Base-by-base conservation (phyloP, 2,113 vertebrate species). In the Pygoscelis antarcticus region DNA sequence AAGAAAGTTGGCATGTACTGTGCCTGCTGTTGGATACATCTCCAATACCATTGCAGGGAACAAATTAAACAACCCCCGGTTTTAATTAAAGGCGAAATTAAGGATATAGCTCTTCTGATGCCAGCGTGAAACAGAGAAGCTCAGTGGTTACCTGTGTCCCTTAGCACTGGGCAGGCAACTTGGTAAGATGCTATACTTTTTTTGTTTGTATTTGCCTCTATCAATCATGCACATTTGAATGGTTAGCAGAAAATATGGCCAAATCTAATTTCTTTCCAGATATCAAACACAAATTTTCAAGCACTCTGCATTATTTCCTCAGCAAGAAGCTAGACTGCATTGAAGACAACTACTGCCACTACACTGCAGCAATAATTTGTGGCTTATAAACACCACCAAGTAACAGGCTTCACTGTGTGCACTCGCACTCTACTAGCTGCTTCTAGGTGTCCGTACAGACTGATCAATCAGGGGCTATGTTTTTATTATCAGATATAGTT, bases 221-320 rank as follows among this genome's bases (percentile, higher is more conserved):
- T 30, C 60, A 21, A 4, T 40, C 88, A 72, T 4, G 26, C 66
- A 5, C 2, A 27, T 7, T 38, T 22, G 0, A n/a, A 55, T 0
- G 3, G 32, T 1, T 21, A 47, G 58, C 18, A 74, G 44, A 34
- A 77, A 70, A 51, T 2, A 12, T 0, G 4, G 57, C 19, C 30
- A 70, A 65, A 44, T 3, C 49, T 17, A 1, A 47, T 38, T 74
- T 49, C 65, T 51, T 32, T 21, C 57, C 36, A 65, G 81, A 29
- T 20, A 51, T 11, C 52, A 25, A 36, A 47, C 14, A 61, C 58
- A 26, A 36, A 36, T 40, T 64, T 11, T 26, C 40, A 44, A 57
- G 78, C 51, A 6, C 44, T 42, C 30, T 52, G 57, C 6, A 2
- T 49, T 42, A 25, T 25, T 44, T 29, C 71, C 49, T 62, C 74